Evolutionary conservation across 2,113 vertebrate genomes (phyloP).

Genomic region (Ginglymostoma cirratum): DNA sequence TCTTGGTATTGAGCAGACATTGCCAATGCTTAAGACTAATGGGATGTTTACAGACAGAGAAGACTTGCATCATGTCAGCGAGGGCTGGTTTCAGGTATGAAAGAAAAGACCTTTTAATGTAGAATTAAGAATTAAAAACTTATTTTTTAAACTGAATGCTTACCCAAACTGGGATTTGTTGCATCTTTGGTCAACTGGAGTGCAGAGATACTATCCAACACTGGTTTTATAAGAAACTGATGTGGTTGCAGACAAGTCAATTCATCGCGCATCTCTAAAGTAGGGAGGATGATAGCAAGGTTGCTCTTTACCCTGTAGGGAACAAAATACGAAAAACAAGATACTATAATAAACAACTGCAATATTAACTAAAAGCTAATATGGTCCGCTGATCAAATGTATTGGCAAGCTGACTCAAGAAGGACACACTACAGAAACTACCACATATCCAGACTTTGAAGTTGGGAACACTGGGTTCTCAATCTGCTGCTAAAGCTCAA

Average conservation of each 20-base stretch:
- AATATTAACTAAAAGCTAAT: conserved; percentile 36
- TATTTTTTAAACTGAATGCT: not conserved
- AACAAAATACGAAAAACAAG: not conserved
- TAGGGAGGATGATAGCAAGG: conserved; percentile 54
- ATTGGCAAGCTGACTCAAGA: not conserved
- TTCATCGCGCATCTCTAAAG: conserved; percentile 47
- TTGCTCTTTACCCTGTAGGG: conserved; percentile 54
- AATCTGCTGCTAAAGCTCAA: not conserved
- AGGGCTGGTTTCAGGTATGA: not conserved
- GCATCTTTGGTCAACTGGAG: conserved; percentile 44
- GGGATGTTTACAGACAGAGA: not conserved
- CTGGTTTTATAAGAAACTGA: conserved; percentile 47
- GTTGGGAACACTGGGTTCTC: not conserved
- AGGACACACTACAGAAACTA: not conserved
- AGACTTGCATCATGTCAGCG: not conserved
- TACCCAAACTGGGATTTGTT: not conserved
- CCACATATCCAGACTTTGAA: not conserved
- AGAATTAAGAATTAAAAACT: not conserved
- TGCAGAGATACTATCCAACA: conserved; percentile 51
- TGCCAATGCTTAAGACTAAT: not conserved
- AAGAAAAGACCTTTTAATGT: not conserved
- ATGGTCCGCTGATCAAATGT: not conserved
- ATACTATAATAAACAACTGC: not conserved
- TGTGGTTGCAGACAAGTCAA: conserved; percentile 42
- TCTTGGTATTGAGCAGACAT: not conserved